Percentiles rank a stretch among this genome's conserved stretches.
phyloP scores from a whole-genome alignment of 2,113 vertebrate genomes.

The Piaya cayana region DNA sequence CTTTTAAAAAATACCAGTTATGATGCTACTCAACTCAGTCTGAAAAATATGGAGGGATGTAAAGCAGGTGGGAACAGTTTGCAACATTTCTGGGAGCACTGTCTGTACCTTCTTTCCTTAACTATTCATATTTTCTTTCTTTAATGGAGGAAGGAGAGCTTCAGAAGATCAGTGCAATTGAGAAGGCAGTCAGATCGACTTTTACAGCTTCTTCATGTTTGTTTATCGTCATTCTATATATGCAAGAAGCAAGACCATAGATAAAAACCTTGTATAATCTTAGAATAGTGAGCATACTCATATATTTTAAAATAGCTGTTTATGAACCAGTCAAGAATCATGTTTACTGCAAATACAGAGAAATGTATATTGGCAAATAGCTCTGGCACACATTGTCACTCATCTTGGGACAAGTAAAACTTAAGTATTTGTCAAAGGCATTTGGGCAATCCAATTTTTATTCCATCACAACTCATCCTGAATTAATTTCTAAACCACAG shows the following conservation, averaged over 20 bases:
- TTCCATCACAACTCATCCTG: not conserved
- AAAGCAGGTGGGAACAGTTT: not conserved
- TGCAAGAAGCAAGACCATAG: not conserved
- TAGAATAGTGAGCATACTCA: not conserved
- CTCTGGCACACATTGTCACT: not conserved
- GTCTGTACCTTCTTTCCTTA: not conserved
- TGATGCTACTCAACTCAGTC: not conserved
- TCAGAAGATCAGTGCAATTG: not conserved
- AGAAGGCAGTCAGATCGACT: not conserved
- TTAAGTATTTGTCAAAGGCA: not conserved
- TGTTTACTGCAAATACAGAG: not conserved
- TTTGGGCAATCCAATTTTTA: not conserved
- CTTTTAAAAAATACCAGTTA: not conserved
- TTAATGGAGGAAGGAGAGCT: not conserved
- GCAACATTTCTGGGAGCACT: not conserved
- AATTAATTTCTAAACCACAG: not conserved
- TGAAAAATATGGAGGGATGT: not conserved
- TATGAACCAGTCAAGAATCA: not conserved
- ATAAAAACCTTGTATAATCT: not conserved
- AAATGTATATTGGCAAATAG: not conserved
- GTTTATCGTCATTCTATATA: not conserved
- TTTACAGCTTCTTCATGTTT: not conserved
- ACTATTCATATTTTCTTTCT: not conserved
- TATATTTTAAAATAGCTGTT: not conserved
- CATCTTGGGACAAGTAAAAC: rapidly evolving